phyloP scores from a whole-genome alignment of 2,888 invertebrate species.

The Synergus umbraculus region DNA sequence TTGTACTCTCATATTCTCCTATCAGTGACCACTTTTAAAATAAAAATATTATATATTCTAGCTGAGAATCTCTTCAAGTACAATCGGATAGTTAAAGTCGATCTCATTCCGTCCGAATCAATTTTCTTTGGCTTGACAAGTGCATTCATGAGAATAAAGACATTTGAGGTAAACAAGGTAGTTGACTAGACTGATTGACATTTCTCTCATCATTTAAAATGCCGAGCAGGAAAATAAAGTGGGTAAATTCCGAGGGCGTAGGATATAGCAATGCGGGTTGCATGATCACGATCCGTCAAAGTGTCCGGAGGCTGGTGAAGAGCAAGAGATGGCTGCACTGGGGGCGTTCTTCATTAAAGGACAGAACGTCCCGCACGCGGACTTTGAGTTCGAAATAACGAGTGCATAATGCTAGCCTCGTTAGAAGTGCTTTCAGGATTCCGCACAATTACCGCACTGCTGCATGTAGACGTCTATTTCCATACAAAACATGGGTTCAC shows the following conservation, averaged over 20 bases:
- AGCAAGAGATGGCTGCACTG: slow-evolving; percentile 30
- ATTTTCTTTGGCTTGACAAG: background rate
- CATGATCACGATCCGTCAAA: slow-evolving; percentile 26
- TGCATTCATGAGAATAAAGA: slow-evolving; percentile 17
- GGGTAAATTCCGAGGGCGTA: slow-evolving; percentile 8
- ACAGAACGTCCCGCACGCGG: slow-evolving; percentile 20
- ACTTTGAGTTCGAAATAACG: slow-evolving; percentile 36
- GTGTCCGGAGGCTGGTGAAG: slow-evolving; percentile 29
- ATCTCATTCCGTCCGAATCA: background rate
- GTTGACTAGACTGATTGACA: slow-evolving; percentile 34
- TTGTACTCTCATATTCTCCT: no score
- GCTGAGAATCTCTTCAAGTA: background rate
- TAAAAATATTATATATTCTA: background rate
- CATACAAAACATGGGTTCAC: slow-evolving; percentile 29
- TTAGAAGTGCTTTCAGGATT: slow-evolving; percentile 34
- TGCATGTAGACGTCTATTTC: slow-evolving; percentile 21
- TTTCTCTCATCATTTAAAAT: slow-evolving; percentile 32
- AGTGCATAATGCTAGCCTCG: slow-evolving; percentile 37
- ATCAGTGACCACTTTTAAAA: no score
- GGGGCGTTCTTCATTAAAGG: slow-evolving; percentile 38
- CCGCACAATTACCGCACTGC: slow-evolving; percentile 17
- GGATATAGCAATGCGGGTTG: slow-evolving; percentile 28
- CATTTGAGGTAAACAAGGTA: slow-evolving; percentile 24
- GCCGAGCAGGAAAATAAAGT: slow-evolving; percentile 14
- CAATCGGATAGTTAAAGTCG: background rate